Base-by-base conservation (phyloP, 1,140 invertebrate species). In the Dinothrombium tinctorium region DNA sequence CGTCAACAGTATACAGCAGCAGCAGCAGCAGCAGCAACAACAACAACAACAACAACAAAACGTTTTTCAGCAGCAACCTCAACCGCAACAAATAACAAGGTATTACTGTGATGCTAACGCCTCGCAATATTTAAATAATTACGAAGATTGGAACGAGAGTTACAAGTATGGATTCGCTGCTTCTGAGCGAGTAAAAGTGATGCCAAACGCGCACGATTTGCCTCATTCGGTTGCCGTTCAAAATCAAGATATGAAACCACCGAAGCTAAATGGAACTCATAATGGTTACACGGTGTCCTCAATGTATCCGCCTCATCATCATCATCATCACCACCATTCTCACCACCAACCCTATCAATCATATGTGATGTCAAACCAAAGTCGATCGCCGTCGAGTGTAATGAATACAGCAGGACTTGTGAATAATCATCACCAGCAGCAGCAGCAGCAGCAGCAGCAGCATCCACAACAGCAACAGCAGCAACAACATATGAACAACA, bases 51-150 rank as follows among this genome's bases (percentile, higher is more conserved):
- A 20, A 19, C 12, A 36, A 21, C 15, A 15, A 11, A 3, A 14
- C 15, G 15, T n/a, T 9, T 17, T 9, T 9, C 20, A 19, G 12
- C 20, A 21, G 19, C 33, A 36, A 21, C 17, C 17, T 21, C 33
- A 36, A 21, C 33, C 33, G 11, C 12, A 22, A 22, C 19, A 36
- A 21, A 21, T 22, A 15, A 22, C 23, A 21, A 32, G 29, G n/a
- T 36, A 36, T 21, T 36, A 22, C 20, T 36, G 33, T 36, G 33
- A 36, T 36, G 20, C 33, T 15, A 29, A 29, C 28, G 15, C 28
- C 12, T n/a, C 15, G 11, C 12, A 29, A n/a, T 11, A 15, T 3
- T n/a, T n/a, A 11, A 29, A 15, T 29, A 15, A 29, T 15, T n/a
- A 15, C 15, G 28, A 15, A 11, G 11, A 29, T n/a, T 29, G 15